phyloP scores from a whole-genome alignment of 2,888 invertebrate species.

The Pinctada fucata region DNA sequence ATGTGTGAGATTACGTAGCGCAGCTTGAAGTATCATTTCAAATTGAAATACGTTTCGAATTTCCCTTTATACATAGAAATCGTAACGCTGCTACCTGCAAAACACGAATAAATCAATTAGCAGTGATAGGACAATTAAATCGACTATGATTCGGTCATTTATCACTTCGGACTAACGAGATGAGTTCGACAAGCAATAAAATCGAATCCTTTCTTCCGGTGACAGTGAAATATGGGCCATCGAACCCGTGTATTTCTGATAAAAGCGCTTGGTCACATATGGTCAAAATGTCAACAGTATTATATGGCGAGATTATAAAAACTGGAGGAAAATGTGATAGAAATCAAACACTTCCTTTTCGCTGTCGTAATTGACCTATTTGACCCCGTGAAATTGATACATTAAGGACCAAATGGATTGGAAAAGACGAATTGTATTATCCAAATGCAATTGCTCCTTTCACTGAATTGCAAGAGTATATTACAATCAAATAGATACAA shows the following conservation, averaged over 20 bases:
- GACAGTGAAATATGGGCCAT: constrained; percentile 16
- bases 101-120: constrained; percentile 14
- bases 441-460: no score
- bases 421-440: no score
- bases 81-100: neutral
- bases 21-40: no score
- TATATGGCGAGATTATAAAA: neutral
- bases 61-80: neutral
- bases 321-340: neutral
- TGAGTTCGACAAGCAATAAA: constrained; percentile 23
- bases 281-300: neutral
- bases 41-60: neutral
- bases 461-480: no score
- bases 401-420: no score
- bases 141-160: constrained; percentile 2
- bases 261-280: constrained; percentile 10
- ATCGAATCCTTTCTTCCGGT: constrained; percentile 9
- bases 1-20: no score
- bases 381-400: no score
- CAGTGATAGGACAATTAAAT: neutral
- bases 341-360: neutral
- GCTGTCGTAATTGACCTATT: no score
- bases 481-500: no score
- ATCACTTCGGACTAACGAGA: constrained; percentile 22
- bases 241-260: neutral